Base-by-base conservation (phyloP, 2,888 invertebrate genomes). In the Arge pagana region DNA sequence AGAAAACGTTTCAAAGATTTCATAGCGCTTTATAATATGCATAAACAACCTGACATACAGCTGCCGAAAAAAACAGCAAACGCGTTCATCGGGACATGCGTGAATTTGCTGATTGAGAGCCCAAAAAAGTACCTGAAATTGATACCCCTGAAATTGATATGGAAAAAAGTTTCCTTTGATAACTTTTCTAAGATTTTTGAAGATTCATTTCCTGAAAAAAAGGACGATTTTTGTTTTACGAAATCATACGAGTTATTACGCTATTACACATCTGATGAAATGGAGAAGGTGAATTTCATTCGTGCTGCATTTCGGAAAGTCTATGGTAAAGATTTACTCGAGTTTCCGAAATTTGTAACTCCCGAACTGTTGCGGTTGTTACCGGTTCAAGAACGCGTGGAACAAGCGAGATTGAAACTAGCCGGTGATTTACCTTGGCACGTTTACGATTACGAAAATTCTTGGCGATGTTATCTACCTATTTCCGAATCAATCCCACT, bases 381-480 rank as follows among this genome's bases (percentile, higher is more conserved):
- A 23, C 62, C 70, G 3, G 4, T 13, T 1, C 61, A 67, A 0
- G 63, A 72, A 10, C 64, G 75, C 2, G 48, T 50, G 0, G 49
- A 6, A 3, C 57, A 64, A 13, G 72, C 68, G 3, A 59, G 56
- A 7, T 52, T 56, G 4, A 71, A 68, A 31, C 7, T 72, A 1
- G 48, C 60, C 10, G 31, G 48, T 4, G 53, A 54, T 3, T n/a
- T 41, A 0, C 33, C 54, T 21, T 53, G 48, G 13, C 15, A 43
- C 35, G 3, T 19, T 1, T 7, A 18, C 1, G 3, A 50, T 1
- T 31, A 43, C 0, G 10, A 21, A 0, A 3, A 6, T 1, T 55
- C 48, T 0, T 74, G 75, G 74, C 55, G 58, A 13, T 65, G 64
- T 50, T 76, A 70, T 21, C 48, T 74, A 13, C 59, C 66, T 0